Conservation (phyloP, 2,113 vertebrate species). For the Hucho hucho region DNA sequence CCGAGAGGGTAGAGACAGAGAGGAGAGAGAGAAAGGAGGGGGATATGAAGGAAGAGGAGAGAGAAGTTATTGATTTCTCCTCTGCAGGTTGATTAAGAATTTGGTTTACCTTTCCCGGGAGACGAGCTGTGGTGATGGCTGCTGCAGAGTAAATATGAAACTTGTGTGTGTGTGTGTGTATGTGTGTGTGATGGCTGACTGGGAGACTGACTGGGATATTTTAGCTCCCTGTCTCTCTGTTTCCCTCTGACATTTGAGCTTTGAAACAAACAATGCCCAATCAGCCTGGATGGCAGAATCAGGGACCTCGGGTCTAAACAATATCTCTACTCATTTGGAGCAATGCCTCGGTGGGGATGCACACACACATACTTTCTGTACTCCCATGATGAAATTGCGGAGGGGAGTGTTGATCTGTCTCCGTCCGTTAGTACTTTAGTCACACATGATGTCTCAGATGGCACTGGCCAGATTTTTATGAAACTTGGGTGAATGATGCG, state of each 20-base stretch:
- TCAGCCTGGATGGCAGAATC: conserved; percentile 38
- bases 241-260: conserved; percentile 51
- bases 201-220: conserved; percentile 54
- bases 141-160: conserved; percentile 55
- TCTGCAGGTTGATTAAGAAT: conserved; percentile 66
- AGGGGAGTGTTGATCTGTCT: too few relatives aligned
- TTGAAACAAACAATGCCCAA: conserved; percentile 56
- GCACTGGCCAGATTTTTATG: too few relatives aligned
- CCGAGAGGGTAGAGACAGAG: neutral
- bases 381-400: too few relatives aligned
- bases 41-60: conserved; percentile 18
- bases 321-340: neutral
- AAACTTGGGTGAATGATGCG: too few relatives aligned
- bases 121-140: conserved; percentile 29
- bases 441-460: too few relatives aligned
- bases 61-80: conserved; percentile 65
- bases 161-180: conserved; percentile 1
- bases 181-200: conserved; percentile 27
- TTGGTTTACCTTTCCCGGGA: conserved; percentile 38
- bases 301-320: conserved; percentile 5
- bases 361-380: neutral
- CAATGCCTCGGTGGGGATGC: neutral
- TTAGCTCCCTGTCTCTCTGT: conserved; percentile 41
- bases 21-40: neutral
- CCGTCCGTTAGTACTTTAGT: too few relatives aligned